Base-by-base conservation (phyloP, 2,113 vertebrate genomes). In the Carassius carassius region DNA sequence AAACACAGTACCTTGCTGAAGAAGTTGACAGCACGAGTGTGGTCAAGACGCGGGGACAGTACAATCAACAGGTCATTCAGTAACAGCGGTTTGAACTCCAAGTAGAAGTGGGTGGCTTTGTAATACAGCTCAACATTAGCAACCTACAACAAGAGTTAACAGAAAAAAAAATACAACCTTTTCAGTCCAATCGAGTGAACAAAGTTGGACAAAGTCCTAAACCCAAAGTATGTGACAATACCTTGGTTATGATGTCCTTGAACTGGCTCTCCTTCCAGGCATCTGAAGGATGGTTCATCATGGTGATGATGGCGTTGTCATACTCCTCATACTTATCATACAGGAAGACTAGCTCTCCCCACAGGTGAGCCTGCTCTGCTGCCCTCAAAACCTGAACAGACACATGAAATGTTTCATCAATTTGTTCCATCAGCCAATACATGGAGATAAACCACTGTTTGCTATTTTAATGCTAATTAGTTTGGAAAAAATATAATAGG, bases 291-390 rank as follows among this genome's bases (percentile, higher is more conserved):
- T 99, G 98, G 92, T 93, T 99, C 98, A 99, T 99, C 98, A 99
- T 99, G 25, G 98, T 99, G 91, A 99, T 97, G 89, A 99, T 99
- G 85, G 98, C 98, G n/a, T 99, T 99, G 92, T 99, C 98, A 25
- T 97, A 99, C 82, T 99, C 98, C 93, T 99, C 98, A 78, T 99
- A 99, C 86, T 99, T 99, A 92, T 99, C 98, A 86, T 99, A 99
- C 69, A 99, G 94, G 94, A 99, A 99, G 74, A 99, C 98, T 88
- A 99, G 91, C 90, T 99, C 98, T 1, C 91, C 98, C 98, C 98
- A 99, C 29, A 99, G 96, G 82, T 99, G 98, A 82, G 98, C 98
- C 93, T 99, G 98, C 84, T 99, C 98, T 84, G 98, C 98, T 89
- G 98, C 98, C 94, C 97, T 96, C 88, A 99, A 93, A 91, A 99